Percentiles rank a stretch among this genome's conserved stretches.
Evolutionary conservation across 2,888 invertebrate genomes (phyloP).

Genomic region (Nephrocerus scutellatus): DNA sequence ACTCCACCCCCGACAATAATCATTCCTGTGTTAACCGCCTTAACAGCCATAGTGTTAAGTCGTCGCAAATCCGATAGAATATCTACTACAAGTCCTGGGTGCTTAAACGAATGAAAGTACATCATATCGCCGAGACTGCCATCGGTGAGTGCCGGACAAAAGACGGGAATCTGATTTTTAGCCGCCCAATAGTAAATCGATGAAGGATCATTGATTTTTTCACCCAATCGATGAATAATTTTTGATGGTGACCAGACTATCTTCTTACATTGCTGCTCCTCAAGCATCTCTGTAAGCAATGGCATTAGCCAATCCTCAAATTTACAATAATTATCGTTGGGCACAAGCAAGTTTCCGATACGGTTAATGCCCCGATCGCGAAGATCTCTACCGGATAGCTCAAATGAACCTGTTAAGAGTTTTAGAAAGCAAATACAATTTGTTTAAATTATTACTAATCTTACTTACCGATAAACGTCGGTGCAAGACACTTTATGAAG

Average conservation of each 20-base stretch:
- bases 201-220: constrained; percentile 79
- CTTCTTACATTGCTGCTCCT: constrained; percentile 71
- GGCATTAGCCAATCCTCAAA: constrained; percentile 97
- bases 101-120: constrained; percentile 93
- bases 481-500: constrained; percentile 94
- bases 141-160: constrained; percentile 95
- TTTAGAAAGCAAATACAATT: neutral
- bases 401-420: constrained; percentile 57
- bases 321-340: constrained; percentile 95
- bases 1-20: constrained; percentile 94
- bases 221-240: constrained; percentile 72
- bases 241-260: constrained; percentile 88
- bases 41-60: constrained; percentile 89
- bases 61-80: constrained; percentile 85
- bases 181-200: constrained; percentile 98
- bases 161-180: constrained; percentile 93
- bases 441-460: neutral
- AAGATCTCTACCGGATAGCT: constrained; percentile 69
- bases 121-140: constrained; percentile 98
- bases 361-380: constrained; percentile 78
- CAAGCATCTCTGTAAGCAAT: constrained; percentile 79
- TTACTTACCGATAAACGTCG: constrained; percentile 73
- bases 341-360: constrained; percentile 86
- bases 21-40: constrained; percentile 89
- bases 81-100: constrained; percentile 88